These are phyloP conservation scores for Mylabris phalerata DNA, from an alignment of 1,140 invertebrate species.

Conservation along the genomic window DNA sequence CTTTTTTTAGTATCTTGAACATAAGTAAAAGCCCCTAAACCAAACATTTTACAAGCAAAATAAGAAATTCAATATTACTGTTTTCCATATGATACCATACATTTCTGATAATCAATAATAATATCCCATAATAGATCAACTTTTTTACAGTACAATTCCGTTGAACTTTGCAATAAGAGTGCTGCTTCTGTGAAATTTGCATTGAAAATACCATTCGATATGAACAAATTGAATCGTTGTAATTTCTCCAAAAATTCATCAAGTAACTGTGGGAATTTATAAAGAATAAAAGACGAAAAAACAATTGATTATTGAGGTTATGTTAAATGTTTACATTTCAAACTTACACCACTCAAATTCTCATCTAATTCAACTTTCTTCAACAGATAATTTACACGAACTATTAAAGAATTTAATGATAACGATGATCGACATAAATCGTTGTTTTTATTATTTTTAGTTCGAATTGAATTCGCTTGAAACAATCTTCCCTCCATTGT, in stretches of 20 bases:
- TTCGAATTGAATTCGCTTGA: no score
- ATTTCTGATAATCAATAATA: slow-evolving; percentile 21
- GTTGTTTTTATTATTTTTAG: no score
- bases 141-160: slow-evolving; percentile 33
- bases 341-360: slow-evolving; percentile 17
- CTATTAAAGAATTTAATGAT: no score
- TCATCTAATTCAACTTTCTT: slow-evolving; percentile 35
- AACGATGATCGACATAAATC: no score
- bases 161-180: slow-evolving; percentile 32
- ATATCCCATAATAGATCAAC: slow-evolving; percentile 37
- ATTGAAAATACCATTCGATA: slow-evolving; percentile 34
- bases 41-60: no score
- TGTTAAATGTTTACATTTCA: not conserved
- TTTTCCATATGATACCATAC: slow-evolving; percentile 15
- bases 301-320: not conserved
- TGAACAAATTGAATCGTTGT: slow-evolving; percentile 22
- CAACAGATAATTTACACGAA: not conserved
- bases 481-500: no score
- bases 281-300: slow-evolving; percentile 2
- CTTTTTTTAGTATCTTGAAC: no score
- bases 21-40: no score
- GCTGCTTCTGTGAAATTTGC: slow-evolving; percentile 39
- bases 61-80: slow-evolving; percentile 5
- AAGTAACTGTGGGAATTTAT: slow-evolving; percentile 29
- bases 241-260: slow-evolving; percentile 26